A percentile compares a stretch with the other conserved stretches of the same genome.
These are phyloP conservation scores for Rhogogaster chlorosoma DNA, from an alignment of 2,888 invertebrate genomes.

Conservation along the genomic window DNA sequence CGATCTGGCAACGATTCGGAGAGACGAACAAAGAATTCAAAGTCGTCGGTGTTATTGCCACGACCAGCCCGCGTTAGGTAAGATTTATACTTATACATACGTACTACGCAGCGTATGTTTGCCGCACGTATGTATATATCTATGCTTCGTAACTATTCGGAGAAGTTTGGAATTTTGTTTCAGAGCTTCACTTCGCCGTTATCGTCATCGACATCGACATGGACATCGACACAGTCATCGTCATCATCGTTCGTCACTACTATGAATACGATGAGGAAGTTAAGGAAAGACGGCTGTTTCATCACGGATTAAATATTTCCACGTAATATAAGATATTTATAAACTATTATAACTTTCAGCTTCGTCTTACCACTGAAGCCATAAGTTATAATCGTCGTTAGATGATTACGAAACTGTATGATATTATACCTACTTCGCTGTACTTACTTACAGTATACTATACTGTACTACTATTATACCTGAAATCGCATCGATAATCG, in stretches of 20 bases:
- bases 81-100: neutral
- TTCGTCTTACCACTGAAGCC: neutral
- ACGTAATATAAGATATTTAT: neutral
- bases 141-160: neutral
- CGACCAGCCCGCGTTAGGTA: neutral
- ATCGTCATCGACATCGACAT: too few relatives aligned
- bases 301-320: neutral
- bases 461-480: too few relatives aligned
- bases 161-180: neutral
- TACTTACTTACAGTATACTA: too few relatives aligned
- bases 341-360: neutral
- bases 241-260: neutral
- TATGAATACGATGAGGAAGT: neutral
- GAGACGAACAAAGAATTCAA: slow-evolving; percentile 19
- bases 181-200: neutral
- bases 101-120: neutral
- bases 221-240: neutral
- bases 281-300: neutral
- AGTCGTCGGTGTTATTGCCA: slow-evolving; percentile 16
- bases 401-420: neutral
- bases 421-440: too few relatives aligned
- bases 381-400: neutral
- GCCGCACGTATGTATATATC: neutral
- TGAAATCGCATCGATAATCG: slow-evolving; percentile 21
- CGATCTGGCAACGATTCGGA: slow-evolving; percentile 20